phyloP scores from a whole-genome alignment of 30 jellyfish, hydroid and myxozoan genomes.

The Cassiopea xamachana region DNA sequence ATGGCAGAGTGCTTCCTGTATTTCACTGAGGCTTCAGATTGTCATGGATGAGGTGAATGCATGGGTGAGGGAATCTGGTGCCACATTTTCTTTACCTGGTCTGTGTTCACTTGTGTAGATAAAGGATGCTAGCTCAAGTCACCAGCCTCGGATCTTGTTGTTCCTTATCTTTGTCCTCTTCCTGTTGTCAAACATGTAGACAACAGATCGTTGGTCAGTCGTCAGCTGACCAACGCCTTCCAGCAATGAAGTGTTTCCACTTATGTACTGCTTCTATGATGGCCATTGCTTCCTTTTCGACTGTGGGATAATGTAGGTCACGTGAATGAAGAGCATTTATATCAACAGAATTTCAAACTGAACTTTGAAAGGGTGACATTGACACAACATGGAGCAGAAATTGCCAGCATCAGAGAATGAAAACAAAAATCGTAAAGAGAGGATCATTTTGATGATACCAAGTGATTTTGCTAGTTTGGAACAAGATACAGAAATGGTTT shows the following conservation, averaged over 20 bases:
- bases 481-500: no score
- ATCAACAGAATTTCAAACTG: no score
- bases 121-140: constrained; percentile 43
- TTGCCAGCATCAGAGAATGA: no score
- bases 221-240: constrained; percentile 48
- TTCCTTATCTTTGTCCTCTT: constrained; percentile 45
- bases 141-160: constrained; percentile 62
- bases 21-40: constrained; percentile 9
- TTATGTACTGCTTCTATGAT: not conserved
- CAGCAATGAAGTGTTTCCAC: constrained; percentile 65
- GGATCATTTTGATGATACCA: no score
- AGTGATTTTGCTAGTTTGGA: no score
- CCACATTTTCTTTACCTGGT: constrained; percentile 62
- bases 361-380: no score
- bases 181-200: constrained; percentile 73
- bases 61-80: constrained; percentile 47
- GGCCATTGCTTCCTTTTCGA: constrained; percentile 26
- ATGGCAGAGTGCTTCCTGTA: constrained; percentile 61
- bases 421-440: no score
- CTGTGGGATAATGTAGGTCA: not conserved
- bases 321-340: not conserved
- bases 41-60: constrained; percentile 8
- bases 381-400: no score
- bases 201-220: constrained; percentile 77
- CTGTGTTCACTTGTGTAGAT: constrained; percentile 35